phyloP scores from a whole-genome alignment of 1,140 invertebrate genomes.

The Philopotamus ludificatus region DNA sequence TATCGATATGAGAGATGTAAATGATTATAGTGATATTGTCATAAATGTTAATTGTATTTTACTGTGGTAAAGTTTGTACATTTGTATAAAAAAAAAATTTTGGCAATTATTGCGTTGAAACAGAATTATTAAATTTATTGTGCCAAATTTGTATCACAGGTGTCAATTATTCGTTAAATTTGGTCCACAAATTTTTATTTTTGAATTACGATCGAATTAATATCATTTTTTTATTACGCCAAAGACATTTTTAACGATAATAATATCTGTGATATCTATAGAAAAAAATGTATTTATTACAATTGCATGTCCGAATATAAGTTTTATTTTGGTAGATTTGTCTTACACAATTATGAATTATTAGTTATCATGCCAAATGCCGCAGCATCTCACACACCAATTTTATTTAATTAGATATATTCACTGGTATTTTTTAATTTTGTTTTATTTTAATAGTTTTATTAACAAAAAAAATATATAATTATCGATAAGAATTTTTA shows the following conservation, averaged over 20 bases:
- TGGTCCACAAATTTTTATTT: too few species aligned
- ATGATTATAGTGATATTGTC: slow-evolving; percentile 32
- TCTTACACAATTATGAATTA: slow-evolving; percentile 11
- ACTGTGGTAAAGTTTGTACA: slow-evolving; percentile 21
- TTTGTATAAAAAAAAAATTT: slow-evolving; percentile 16
- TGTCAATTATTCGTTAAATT: slow-evolving; percentile 29
- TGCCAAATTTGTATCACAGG: slow-evolving; percentile 22
- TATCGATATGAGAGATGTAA: slow-evolving; percentile 34
- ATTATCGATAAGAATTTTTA: too few species aligned
- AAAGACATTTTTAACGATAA: slow-evolving; percentile 41
- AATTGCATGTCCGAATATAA: slow-evolving; percentile 36
- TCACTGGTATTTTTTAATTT: too few species aligned
- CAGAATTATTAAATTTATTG: not conserved
- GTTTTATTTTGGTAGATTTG: slow-evolving; percentile 13
- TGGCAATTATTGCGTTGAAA: slow-evolving; percentile 23
- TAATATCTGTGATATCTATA: slow-evolving; percentile 39
- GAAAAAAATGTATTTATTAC: slow-evolving; percentile 25
- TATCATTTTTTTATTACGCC: too few species aligned
- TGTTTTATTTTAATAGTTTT: too few species aligned
- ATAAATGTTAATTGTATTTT: slow-evolving; percentile 37
- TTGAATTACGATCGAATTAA: too few species aligned
- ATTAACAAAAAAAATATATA: too few species aligned
- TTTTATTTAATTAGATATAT: slow-evolving; percentile 15
- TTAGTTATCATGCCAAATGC: slow-evolving; percentile 24
- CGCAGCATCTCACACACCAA: slow-evolving; percentile 28